A percentile compares a stretch with the other conserved stretches of the same genome.
phyloP scores from a whole-genome alignment of 2,113 vertebrate species.

The Odobenus rosmarus region DNA sequence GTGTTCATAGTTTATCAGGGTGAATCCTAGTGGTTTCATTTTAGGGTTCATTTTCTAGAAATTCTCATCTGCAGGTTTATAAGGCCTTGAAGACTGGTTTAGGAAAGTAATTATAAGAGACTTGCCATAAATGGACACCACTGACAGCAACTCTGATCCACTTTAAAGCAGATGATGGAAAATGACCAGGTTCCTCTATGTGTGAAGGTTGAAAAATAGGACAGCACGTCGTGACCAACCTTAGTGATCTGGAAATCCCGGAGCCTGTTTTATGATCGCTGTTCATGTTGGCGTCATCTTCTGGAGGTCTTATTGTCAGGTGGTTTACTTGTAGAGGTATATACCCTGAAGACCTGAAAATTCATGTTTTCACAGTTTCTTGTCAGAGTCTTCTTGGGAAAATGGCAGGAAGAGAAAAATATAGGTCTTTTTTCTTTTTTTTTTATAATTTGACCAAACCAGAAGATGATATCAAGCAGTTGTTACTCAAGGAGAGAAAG shows the following conservation, averaged over 20 bases:
- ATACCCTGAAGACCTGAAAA: background rate
- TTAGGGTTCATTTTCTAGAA: conserved; percentile 71
- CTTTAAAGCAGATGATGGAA: conserved; percentile 79
- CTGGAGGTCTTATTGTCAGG: background rate
- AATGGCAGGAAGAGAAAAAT: background rate
- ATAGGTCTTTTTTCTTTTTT: background rate
- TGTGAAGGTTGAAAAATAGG: background rate
- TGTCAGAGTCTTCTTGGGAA: background rate
- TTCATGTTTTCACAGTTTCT: background rate
- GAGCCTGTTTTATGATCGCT: background rate
- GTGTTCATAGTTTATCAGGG: conserved; percentile 60
- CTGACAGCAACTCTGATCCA: conserved; percentile 74
- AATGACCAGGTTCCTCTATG: conserved; percentile 21
- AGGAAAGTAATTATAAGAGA: background rate
- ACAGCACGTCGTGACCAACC: background rate
- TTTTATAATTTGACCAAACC: background rate
- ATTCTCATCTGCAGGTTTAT: conserved; percentile 72
- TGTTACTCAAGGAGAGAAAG: background rate
- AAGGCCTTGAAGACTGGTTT: background rate
- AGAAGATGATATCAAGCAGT: background rate
- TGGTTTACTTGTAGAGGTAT: background rate
- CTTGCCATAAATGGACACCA: background rate
- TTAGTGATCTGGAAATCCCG: background rate
- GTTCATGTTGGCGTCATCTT: background rate
- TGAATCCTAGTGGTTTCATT: background rate